Base-by-base conservation (phyloP, 2,797 vertebrate genomes). In the Kryptopterus vitreolus region DNA sequence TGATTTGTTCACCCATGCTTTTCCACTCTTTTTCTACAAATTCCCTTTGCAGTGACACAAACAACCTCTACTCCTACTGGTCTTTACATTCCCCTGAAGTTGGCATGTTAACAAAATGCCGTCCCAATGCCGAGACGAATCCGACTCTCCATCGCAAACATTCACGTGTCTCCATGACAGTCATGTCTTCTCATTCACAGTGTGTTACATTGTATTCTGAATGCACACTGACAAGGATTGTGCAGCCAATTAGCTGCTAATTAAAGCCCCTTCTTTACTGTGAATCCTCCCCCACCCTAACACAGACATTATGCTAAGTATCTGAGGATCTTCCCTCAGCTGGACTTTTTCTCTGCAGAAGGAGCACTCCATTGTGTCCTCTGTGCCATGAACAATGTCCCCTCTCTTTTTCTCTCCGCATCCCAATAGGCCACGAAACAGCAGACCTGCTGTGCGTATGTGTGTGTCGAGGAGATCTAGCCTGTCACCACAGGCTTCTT, bases 301-400 rank as follows among this genome's bases (percentile, higher is more conserved):
- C 89, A 87, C 87, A 91, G 89, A 92, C 90, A 90, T 92, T 90
- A 90, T 91, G 88, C 77, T 84, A 72, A 92, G 84, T 65, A 77
- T 84, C 85, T 85, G 78, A 91, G 89, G 81, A 87, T 85, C 88
- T 85, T 85, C 82, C 86, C 88, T 85, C 88, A 69, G 83, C 89
- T 89, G 90, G 89, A 90, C 88, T 89, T 90, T 88, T 78, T 77
- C 76, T 78, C 77, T 6, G 48, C 50, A 38, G 66, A 46, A 79
- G 71, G 72, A 77, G 76, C 48, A 88, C 85, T 87, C 86, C 87
- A 90, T 89, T 91, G 90, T 90, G 87, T 89, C 91, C 87, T 90
- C 89, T 91, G 86, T 88, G 84, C 77, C 15, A 82, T 84, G 88
- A 91, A 91, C 91, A 91, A 88, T 92, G 90, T 87, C 61, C 0